phyloP scores from a whole-genome alignment of 1,140 invertebrate genomes.

The Ostrea denselamellosa region DNA sequence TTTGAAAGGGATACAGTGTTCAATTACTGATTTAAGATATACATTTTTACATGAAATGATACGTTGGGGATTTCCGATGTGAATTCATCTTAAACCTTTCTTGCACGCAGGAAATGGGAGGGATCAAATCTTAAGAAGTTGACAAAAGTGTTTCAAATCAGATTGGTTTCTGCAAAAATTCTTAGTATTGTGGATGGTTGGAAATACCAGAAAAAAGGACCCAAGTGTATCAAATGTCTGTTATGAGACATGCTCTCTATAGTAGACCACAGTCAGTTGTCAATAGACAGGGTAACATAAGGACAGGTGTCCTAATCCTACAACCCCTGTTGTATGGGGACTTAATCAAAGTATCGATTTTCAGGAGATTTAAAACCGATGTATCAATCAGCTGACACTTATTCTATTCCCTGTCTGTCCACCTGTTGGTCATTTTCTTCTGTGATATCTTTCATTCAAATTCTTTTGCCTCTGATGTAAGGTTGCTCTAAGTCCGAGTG shows the following conservation, averaged over 20 bases:
- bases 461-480: not conserved
- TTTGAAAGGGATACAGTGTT: too few species aligned
- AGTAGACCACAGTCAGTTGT: not conserved
- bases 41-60: too few species aligned
- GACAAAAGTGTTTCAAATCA: too few species aligned
- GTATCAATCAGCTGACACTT: slow-evolving; percentile 28
- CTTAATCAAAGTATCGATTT: not conserved
- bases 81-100: too few species aligned
- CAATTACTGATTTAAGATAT: too few species aligned
- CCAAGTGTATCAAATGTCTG: too few species aligned
- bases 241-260: not conserved
- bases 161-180: too few species aligned
- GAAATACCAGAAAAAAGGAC: too few species aligned
- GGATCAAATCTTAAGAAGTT: too few species aligned
- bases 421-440: not conserved
- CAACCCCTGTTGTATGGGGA: not conserved
- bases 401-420: not conserved
- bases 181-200: too few species aligned
- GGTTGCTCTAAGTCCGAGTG: not conserved
- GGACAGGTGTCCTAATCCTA: not conserved
- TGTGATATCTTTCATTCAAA: not conserved
- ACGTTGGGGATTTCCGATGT: too few species aligned
- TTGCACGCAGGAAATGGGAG: too few species aligned
- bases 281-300: not conserved
- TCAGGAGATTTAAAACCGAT: slow-evolving; percentile 17